phyloP scores from a whole-genome alignment of 2,888 invertebrate genomes.

The Leucania comma region DNA sequence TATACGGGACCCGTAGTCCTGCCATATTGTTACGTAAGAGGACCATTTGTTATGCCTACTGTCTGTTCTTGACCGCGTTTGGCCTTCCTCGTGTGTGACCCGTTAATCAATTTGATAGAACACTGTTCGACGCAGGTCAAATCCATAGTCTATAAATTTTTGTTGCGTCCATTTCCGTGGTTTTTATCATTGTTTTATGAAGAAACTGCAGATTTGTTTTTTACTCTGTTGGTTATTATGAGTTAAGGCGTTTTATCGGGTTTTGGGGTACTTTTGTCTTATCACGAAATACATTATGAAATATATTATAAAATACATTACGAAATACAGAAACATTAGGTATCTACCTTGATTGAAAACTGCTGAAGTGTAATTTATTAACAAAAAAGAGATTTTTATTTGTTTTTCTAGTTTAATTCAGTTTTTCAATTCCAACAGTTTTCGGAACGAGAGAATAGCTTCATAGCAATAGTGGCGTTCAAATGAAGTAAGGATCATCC shows the following conservation, averaged over 20 bases:
- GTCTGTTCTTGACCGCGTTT: slow-evolving; percentile 58
- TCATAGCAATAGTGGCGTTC: background rate
- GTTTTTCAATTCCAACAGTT: background rate
- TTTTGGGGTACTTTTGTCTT: no score
- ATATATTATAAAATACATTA: no score
- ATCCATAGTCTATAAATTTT: slow-evolving; percentile 23
- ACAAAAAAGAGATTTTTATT: background rate
- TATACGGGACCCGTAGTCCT: slow-evolving; percentile 47
- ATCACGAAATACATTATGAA: no score
- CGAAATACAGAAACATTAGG: no score
- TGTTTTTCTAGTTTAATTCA: background rate
- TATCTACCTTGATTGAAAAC: no score
- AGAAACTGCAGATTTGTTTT: background rate
- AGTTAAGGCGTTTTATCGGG: no score
- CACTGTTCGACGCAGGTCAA: slow-evolving; percentile 51
- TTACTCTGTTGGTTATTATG: no score
- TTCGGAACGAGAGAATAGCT: background rate
- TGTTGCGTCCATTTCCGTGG: background rate
- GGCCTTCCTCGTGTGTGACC: slow-evolving; percentile 50
- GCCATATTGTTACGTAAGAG: slow-evolving; percentile 51
- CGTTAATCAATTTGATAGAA: slow-evolving; percentile 68
- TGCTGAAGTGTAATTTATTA: no score
- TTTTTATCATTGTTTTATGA: background rate
- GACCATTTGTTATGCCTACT: slow-evolving; percentile 61
- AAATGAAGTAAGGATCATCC: background rate